Evolutionary conservation across 1,140 invertebrate genomes (phyloP).

Genomic region (Lucilia cuprina): DNA sequence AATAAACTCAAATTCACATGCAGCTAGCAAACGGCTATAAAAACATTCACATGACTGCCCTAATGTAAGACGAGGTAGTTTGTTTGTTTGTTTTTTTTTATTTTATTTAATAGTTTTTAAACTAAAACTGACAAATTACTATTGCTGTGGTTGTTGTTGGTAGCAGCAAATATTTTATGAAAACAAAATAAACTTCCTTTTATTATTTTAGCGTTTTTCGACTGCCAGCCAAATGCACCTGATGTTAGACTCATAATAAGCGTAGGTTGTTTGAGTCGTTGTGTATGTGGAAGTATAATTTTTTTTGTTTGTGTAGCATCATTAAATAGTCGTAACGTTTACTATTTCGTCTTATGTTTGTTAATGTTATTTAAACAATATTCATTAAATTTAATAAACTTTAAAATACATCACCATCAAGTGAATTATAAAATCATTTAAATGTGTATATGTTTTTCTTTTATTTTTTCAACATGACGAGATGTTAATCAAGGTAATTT

Average conservation of each 20-base stretch:
- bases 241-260: neutral
- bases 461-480: neutral
- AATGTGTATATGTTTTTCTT: neutral
- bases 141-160: neutral
- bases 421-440: neutral
- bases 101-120: neutral
- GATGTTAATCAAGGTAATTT: neutral
- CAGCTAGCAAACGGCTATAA: neutral
- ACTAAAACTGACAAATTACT: conserved; percentile 11
- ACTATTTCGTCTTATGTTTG: neutral
- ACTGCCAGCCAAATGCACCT: neutral
- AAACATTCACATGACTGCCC: conserved; percentile 9
- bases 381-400: conserved; percentile 9
- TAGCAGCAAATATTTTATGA: neutral
- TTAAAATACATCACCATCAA: neutral
- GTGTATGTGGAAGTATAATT: neutral
- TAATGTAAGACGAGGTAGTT: neutral
- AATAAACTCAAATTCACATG: neutral
- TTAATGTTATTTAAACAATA: conserved; percentile 8
- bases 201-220: neutral
- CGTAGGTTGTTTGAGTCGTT: neutral
- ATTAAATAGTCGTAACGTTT: neutral
- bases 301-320: neutral
- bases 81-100: neutral
- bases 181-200: conserved; percentile 11